Conservation (phyloP, 2,113 vertebrate genomes). For the Eurystomus gularis region DNA sequence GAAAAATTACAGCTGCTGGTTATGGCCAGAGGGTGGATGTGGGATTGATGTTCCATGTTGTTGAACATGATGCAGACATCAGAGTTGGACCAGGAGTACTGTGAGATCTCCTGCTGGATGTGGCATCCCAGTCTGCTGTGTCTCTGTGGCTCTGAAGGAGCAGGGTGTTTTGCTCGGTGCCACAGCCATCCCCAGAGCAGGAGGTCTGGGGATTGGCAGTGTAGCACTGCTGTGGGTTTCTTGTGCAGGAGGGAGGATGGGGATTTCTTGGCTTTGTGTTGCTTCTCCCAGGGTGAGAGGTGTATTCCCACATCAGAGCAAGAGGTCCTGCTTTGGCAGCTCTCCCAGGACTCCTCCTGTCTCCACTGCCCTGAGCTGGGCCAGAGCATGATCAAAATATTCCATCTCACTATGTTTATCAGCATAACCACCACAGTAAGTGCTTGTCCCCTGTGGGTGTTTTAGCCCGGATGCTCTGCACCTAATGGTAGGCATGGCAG, state of each 20-base stretch:
- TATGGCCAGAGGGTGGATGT: background rate
- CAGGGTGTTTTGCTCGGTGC: background rate
- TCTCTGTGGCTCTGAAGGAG: background rate
- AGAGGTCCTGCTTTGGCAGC: background rate
- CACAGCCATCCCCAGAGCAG: accelerated
- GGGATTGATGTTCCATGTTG: background rate
- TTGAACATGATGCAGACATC: background rate
- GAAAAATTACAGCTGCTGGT: background rate
- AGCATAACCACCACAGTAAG: background rate
- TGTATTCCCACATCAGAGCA: background rate
- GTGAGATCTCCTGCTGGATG: background rate
- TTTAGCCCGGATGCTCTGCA: background rate
- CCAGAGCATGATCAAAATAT: background rate
- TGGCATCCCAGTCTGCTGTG: background rate
- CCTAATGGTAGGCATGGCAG: accelerated
- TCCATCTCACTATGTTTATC: background rate
- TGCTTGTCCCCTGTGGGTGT: background rate
- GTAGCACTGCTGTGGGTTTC: background rate
- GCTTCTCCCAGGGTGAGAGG: background rate
- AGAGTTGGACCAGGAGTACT: background rate
- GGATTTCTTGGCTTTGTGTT: background rate
- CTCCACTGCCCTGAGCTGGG: accelerated
- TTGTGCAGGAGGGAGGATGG: background rate
- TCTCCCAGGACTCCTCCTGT: background rate
- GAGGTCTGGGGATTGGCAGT: accelerated